These are phyloP conservation scores for Daktulosphaira vitifoliae DNA, from an alignment of 1,140 invertebrate species.

Conservation along the genomic window DNA sequence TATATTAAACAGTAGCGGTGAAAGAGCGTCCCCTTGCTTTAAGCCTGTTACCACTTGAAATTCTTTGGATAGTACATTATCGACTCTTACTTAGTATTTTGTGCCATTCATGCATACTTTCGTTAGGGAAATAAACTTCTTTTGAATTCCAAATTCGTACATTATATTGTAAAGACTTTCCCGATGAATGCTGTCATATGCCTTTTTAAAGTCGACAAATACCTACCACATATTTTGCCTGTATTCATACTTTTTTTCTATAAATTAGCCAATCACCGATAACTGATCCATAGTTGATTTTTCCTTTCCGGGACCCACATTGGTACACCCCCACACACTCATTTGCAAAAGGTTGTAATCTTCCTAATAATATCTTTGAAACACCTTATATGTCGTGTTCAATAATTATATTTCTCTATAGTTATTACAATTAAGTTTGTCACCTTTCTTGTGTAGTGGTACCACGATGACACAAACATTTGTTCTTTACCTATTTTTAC, in stretches of 20 bases:
- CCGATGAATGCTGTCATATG: too few relatives aligned
- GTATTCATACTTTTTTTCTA: too few relatives aligned
- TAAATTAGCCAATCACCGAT: not conserved
- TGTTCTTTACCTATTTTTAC: not conserved
- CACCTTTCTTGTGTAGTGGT: constrained; percentile 33
- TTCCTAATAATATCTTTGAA: constrained; percentile 28
- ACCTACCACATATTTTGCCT: not conserved
- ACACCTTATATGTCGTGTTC: constrained; percentile 23
- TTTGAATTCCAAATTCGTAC: not conserved
- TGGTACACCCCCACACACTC: constrained; percentile 29
- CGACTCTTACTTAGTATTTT: not conserved
- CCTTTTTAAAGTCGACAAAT: too few relatives aligned
- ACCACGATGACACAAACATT: constrained; percentile 28
- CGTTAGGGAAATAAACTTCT: not conserved
- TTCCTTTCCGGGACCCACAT: constrained; percentile 18
- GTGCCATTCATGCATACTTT: constrained; percentile 5
- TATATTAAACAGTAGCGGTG: too few relatives aligned
- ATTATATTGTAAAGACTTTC: too few relatives aligned
- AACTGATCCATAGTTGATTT: constrained; percentile 23
- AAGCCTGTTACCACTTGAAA: too few relatives aligned
- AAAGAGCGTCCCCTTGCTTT: too few relatives aligned
- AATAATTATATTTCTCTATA: constrained; percentile 32
- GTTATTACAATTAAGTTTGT: constrained; percentile 27
- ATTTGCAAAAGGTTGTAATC: too few relatives aligned
- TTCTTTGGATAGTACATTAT: not conserved